Evolutionary conservation across 2,113 vertebrate genomes (phyloP), one percentile per base, ranked within the genome.

Genomic region (Isichthys henryi): DNA sequence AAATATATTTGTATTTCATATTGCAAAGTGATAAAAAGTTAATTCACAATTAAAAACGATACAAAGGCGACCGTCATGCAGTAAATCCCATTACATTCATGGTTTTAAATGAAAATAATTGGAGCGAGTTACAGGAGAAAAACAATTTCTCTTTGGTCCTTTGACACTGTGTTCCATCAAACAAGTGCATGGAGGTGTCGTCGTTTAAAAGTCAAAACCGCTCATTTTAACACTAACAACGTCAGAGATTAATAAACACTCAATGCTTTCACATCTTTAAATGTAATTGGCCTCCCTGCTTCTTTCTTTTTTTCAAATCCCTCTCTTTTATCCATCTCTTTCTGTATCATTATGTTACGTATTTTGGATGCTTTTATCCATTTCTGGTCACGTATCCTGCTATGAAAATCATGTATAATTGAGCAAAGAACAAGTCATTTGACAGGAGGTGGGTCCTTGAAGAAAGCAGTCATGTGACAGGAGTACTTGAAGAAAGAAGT

Each of bases 61-160:
- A 90, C 77, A 92, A 74, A 88, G 89, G 27, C 66, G 13, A 88
- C 62, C 39, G 58, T 90, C 90, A 92, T 91, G 91, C 90, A 92
- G 91, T 92, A 92, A 93, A 92, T 35, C 39, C 74, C 74, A 43
- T 39, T 92, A 93, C 92, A 92, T 92, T 92, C 92, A 92, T 83
- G 49, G 80, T 90, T 62, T 66, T 58, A 89, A 77, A 89, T 77
- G 77, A 90, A 88, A 88, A 91, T 86, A 84, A 84, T 43, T 83
- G 13, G 23, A 82, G 66, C 2, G 31, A 70, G 48, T 31, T 86
- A 88, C 31, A 66, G 70, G 88, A 80, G 90, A 85, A 91, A 88
- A 89, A 88, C 83, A 88, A 48, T 86, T 86, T 88, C 17, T 49
- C 46, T 89, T 87, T 91, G 87, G 89, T 90, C 86, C 80, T 86